These are phyloP conservation scores for Micronycteris hirsuta DNA, from an alignment of 2,113 vertebrate species.

Conservation along the genomic window DNA sequence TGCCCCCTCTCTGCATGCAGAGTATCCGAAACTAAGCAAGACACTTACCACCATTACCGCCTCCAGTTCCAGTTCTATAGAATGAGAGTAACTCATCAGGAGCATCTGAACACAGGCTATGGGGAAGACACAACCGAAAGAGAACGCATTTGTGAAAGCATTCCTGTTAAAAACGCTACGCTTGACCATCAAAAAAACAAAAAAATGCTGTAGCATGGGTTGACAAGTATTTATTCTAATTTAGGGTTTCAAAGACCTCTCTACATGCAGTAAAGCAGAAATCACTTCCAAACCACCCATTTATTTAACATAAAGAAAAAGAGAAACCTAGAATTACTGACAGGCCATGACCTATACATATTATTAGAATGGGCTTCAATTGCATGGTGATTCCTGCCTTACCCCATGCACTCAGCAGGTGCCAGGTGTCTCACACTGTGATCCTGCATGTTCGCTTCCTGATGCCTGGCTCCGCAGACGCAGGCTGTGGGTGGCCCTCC, in stretches of 20 bases:
- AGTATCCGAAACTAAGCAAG: not conserved
- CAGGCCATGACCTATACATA: not conserved
- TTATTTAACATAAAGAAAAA: constrained; percentile 50
- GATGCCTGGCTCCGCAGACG: not conserved
- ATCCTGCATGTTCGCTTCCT: not conserved
- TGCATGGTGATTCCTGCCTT: not conserved
- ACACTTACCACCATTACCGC: not conserved
- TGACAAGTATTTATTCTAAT: constrained; percentile 30
- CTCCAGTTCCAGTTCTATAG: not conserved
- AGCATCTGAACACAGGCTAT: not conserved
- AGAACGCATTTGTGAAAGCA: not conserved
- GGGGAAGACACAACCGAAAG: not conserved
- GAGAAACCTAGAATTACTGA: not conserved
- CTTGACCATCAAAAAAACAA: too few species aligned
- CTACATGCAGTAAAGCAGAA: not conserved
- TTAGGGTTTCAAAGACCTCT: constrained; percentile 17
- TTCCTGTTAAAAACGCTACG: not conserved
- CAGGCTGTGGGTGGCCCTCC: not conserved
- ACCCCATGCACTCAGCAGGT: not conserved
- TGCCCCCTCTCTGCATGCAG: not conserved
- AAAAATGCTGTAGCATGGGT: not conserved
- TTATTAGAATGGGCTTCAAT: not conserved
- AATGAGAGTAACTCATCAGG: not conserved
- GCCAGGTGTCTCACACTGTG: accelerated
- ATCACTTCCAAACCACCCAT: constrained; percentile 9